Percentiles rank a stretch among this genome's conserved stretches.
Conservation (phyloP, 1,140 invertebrate species). For the Papilio helenus region DNA sequence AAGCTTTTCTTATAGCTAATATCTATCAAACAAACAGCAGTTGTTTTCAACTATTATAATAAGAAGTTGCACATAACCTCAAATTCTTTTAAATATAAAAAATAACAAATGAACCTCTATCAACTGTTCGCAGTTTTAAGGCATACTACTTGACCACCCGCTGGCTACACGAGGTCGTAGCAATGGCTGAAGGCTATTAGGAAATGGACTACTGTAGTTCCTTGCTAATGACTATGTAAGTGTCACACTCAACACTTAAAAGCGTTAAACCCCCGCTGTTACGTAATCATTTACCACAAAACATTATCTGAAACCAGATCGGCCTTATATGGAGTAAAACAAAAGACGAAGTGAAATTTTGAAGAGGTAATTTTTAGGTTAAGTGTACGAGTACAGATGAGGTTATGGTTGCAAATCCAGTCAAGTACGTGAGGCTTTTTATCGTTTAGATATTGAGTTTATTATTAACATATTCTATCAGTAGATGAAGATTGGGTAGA, state of each 20-base stretch:
- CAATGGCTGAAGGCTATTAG: conserved; percentile 56
- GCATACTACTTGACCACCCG: conserved; percentile 37
- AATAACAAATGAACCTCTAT: neutral
- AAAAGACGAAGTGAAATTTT: conserved; percentile 43
- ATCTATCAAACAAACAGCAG: neutral
- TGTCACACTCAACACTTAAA: conserved; percentile 51
- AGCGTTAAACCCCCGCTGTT: conserved; percentile 55
- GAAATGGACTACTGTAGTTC: conserved; percentile 62
- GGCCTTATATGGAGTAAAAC: conserved; percentile 35
- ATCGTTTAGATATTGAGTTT: too few relatives aligned
- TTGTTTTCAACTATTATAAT: conserved; percentile 25
- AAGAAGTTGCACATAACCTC: neutral
- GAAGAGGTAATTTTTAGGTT: conserved; percentile 13
- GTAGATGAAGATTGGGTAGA: too few relatives aligned
- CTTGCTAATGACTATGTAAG: conserved; percentile 59
- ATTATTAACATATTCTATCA: too few relatives aligned
- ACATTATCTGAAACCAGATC: conserved; percentile 51
- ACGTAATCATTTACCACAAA: conserved; percentile 50
- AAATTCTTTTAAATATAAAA: neutral
- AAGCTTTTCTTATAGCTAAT: too few relatives aligned
- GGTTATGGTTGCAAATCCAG: too few relatives aligned
- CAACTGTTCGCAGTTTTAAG: neutral
- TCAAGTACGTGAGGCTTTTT: too few relatives aligned
- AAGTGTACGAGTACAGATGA: too few relatives aligned
- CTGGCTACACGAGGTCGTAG: conserved; percentile 46